Evolutionary conservation across 2,888 invertebrate genomes (phyloP), one percentile per base, ranked within the genome.

Genomic region (Dascillus cervinus): DNA sequence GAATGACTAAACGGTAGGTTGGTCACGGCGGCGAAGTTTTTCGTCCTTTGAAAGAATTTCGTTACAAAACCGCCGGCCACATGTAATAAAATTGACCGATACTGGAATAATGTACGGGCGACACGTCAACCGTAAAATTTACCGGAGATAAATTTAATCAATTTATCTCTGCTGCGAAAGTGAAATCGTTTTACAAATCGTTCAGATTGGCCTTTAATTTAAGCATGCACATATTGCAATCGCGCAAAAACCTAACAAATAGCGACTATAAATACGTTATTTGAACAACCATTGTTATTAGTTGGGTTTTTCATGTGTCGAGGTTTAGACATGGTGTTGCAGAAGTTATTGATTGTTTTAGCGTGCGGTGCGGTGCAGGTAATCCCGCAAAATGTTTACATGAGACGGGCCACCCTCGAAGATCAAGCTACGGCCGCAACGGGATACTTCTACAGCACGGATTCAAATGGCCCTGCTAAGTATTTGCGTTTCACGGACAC

Each of bases 391-490:
- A 8, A 17, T 4, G 17, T 17, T 4, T 17, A 6, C 17, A 17
- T 17, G 17, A 17, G 17, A 8, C 17, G 8, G 5, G 17, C 17
- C 8, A 8, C 4, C 4, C 17, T 71, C 22, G 70, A 72, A 3
- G 77, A 77, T 53, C 69, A 75, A 17, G 73, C 72, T 39, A 70
- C 72, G 1, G 73, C 73, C 0, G 75, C 73, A 1, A 70, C 72
- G 0, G 76, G 74, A 1, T 77, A 72, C 55, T 67, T 71, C 19
- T 71, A 71, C 53, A 68, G 68, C 42, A 70, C 70, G 49, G 65
- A 67, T 32, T 65, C 60, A 36, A 62, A 69, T 20, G 68, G 70
- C 0, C 67, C 69, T 1, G 67, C 63, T 2, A 68, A 67, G 41
- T 69, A 72, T 26, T 58, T 68, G 11, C 60, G 67, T 48, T 64